These are phyloP conservation scores for Brachypodius melanocephalos DNA, from an alignment of 2,113 vertebrate species.

Conservation along the genomic window DNA sequence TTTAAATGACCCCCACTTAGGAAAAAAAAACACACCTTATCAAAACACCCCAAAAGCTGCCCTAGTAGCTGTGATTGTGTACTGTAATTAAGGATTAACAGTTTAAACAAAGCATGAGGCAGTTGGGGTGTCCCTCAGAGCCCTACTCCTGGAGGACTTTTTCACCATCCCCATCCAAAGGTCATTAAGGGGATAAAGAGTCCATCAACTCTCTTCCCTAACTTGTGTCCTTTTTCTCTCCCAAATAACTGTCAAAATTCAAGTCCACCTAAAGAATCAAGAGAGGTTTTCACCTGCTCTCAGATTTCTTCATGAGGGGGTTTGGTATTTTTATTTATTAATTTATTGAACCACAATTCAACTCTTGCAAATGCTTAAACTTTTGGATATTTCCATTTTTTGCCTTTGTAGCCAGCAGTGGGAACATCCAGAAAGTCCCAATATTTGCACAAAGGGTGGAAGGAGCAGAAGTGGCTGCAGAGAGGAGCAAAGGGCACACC, in stretches of 20 bases:
- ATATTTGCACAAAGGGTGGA: not conserved
- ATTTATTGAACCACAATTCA: not conserved
- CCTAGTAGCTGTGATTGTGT: not conserved
- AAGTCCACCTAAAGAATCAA: not conserved
- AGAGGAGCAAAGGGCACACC: too few relatives aligned
- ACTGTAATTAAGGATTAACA: not conserved
- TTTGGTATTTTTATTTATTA: not conserved
- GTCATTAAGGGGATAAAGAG: not conserved
- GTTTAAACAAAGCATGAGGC: not conserved
- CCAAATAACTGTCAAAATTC: not conserved
- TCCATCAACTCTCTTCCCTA: not conserved
- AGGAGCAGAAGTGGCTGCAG: not conserved
- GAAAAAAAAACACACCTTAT: not conserved
- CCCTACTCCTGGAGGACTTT: not conserved
- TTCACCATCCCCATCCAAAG: not conserved
- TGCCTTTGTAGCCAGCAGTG: not conserved
- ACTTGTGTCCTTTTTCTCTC: not conserved
- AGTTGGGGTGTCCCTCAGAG: not conserved
- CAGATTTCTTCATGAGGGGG: not conserved
- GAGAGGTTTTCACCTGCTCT: not conserved
- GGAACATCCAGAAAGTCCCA: not conserved
- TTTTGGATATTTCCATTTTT: not conserved
- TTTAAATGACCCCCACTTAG: not conserved
- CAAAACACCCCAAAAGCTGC: fast-evolving
- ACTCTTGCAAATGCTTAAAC: not conserved